A percentile compares a stretch with the other conserved stretches of the same genome.
phyloP scores from a whole-genome alignment of 2,797 vertebrate species.

The Anguilla obscura region DNA sequence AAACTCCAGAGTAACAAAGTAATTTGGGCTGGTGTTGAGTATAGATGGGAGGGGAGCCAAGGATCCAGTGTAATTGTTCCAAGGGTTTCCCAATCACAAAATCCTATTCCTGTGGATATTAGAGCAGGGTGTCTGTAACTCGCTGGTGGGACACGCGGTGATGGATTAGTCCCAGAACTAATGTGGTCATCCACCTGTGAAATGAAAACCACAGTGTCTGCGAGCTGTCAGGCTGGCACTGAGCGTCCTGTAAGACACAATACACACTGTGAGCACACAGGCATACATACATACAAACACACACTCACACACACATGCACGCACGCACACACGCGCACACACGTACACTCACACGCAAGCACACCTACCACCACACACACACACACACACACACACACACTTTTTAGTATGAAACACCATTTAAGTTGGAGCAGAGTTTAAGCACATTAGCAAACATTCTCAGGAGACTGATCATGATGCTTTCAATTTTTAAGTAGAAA shows the following conservation, averaged over 20 bases:
- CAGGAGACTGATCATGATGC: background rate
- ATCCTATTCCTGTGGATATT: slow-evolving; percentile 46
- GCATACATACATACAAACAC: background rate
- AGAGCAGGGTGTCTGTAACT: slow-evolving; percentile 41
- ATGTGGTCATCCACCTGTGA: slow-evolving; percentile 72
- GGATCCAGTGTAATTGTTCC: slow-evolving; percentile 39
- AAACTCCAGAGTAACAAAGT: slow-evolving; percentile 45
- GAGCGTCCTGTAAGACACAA: slow-evolving; percentile 51
- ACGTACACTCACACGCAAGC: too few species aligned
- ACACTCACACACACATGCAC: background rate
- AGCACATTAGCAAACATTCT: background rate
- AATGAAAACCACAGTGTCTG: slow-evolving; percentile 62
- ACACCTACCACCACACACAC: background rate
- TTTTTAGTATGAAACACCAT: background rate
- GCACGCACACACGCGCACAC: too few species aligned
- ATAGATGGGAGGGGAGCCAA: slow-evolving; percentile 26
- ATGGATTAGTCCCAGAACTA: slow-evolving; percentile 69
- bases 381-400: background rate
- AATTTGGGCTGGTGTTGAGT: slow-evolving; percentile 42
- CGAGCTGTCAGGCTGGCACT: slow-evolving; percentile 36
- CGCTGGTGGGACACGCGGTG: slow-evolving; percentile 48
- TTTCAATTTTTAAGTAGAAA: background rate
- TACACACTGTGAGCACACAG: background rate
- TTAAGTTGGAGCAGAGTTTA: background rate
- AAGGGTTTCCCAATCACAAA: slow-evolving; percentile 38